Conservation (phyloP, 92 coral and sea anemone species). For the Zoanthus sociatus region DNA sequence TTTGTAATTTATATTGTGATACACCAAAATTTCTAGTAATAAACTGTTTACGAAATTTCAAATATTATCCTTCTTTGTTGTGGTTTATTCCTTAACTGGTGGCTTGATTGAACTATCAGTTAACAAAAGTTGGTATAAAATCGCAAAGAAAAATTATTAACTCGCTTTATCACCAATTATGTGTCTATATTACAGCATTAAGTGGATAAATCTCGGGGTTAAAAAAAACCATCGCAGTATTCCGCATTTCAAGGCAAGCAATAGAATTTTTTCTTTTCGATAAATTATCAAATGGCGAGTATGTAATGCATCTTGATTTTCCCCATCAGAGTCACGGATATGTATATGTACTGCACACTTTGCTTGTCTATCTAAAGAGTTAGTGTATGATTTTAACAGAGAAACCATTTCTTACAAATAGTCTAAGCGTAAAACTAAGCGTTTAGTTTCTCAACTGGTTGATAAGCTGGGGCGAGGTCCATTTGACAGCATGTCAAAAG, state of each 20-base stretch:
- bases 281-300: neutral
- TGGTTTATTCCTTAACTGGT: neutral
- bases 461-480: constrained; percentile 23
- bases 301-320: neutral
- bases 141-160: constrained; percentile 60
- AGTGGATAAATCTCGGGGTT: constrained; percentile 14
- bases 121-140: constrained; percentile 78
- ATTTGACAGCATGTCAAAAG: constrained; percentile 46
- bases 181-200: constrained; percentile 42
- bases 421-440: constrained; percentile 19
- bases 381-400: constrained; percentile 27
- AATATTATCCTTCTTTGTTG: constrained; percentile 21
- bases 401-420: neutral
- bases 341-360: neutral
- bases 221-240: neutral
- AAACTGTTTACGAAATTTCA: constrained; percentile 34
- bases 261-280: neutral
- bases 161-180: constrained; percentile 56
- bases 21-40: constrained; percentile 11
- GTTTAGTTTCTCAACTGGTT: constrained; percentile 28
- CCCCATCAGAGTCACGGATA: neutral
- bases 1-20: constrained; percentile 35
- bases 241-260: constrained; percentile 10
- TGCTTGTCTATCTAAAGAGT: constrained; percentile 5
- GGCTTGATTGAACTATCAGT: constrained; percentile 52